These are phyloP conservation scores for Chirona hameri DNA, from an alignment of 2,888 invertebrate species.

Conservation along the genomic window DNA sequence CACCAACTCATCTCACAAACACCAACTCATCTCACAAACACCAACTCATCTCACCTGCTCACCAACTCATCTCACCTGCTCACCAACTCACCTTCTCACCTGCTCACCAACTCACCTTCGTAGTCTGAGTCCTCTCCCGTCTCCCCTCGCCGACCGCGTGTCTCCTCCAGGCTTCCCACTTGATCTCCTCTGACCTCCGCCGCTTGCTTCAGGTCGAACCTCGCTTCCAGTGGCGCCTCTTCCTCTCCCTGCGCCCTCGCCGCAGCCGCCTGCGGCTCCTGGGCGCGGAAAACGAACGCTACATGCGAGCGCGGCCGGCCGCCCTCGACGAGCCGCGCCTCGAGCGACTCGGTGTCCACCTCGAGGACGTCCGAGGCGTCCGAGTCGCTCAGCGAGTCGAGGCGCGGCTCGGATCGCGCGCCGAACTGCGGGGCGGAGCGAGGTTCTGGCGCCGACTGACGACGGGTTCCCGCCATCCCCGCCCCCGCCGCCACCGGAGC, in stretches of 20 bases:
- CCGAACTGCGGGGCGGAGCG: neutral
- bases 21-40: too few relatives aligned
- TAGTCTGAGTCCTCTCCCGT: conserved; percentile 33
- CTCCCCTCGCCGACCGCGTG: conserved; percentile 29
- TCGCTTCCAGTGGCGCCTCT: neutral
- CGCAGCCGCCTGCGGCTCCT: conserved; percentile 32
- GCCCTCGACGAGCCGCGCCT: conserved; percentile 47
- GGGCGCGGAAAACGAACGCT: conserved; percentile 41
- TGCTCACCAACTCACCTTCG: conserved; percentile 30
- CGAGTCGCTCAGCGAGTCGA: neutral
- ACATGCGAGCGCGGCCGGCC: conserved; percentile 43
- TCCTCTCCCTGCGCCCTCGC: conserved; percentile 27
- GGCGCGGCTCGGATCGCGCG: neutral
- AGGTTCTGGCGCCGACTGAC: too few relatives aligned
- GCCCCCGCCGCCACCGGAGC: neutral
- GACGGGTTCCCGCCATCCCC: too few relatives aligned
- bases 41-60: too few relatives aligned
- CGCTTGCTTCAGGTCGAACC: conserved; percentile 24
- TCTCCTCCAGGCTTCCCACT: neutral
- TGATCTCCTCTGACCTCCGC: neutral
- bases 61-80: too few relatives aligned
- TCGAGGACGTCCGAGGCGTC: conserved; percentile 49
- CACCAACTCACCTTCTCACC: too few relatives aligned
- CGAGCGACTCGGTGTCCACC: conserved; percentile 53
- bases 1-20: too few relatives aligned